Conservation (phyloP, 2,888 invertebrate species). For the Drosophila sordidapex region DNA sequence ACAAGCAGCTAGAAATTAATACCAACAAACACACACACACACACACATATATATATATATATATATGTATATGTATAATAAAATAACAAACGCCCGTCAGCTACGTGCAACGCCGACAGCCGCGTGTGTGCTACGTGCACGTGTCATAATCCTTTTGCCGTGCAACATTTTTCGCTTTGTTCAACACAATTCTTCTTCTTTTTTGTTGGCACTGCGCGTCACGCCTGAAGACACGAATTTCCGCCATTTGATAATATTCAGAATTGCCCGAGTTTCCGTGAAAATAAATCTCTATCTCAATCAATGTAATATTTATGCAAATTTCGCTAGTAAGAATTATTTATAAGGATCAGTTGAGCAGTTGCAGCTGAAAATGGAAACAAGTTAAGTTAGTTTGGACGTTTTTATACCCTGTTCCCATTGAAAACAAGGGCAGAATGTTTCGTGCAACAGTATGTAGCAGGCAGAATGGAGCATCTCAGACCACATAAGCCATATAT, state of each 20-base stretch:
- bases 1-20: slow-evolving; percentile 68
- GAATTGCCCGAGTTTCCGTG: slow-evolving; percentile 24
- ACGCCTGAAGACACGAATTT: slow-evolving; percentile 36
- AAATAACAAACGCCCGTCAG: slow-evolving; percentile 12
- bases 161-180: slow-evolving; percentile 48
- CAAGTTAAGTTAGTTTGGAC: not conserved
- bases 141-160: slow-evolving; percentile 61
- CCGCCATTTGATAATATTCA: slow-evolving; percentile 19
- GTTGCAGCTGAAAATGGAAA: not conserved
- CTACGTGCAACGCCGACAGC: slow-evolving; percentile 46
- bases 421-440: not conserved
- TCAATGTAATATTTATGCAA: not conserved
- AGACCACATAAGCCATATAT: not conserved
- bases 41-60: not conserved
- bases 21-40: slow-evolving; percentile 30
- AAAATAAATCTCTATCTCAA: not conserved
- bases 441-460: not conserved
- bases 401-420: not conserved
- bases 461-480: not conserved
- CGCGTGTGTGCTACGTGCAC: slow-evolving; percentile 42
- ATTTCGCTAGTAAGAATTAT: not conserved
- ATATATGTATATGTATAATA: not conserved
- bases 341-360: not conserved
- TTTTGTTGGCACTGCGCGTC: slow-evolving; percentile 12
- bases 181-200: slow-evolving; percentile 15